Evolutionary conservation across 2,797 vertebrate genomes (phyloP), one percentile per base, ranked within the genome.

Genomic region (Microcaecilia unicolor): DNA sequence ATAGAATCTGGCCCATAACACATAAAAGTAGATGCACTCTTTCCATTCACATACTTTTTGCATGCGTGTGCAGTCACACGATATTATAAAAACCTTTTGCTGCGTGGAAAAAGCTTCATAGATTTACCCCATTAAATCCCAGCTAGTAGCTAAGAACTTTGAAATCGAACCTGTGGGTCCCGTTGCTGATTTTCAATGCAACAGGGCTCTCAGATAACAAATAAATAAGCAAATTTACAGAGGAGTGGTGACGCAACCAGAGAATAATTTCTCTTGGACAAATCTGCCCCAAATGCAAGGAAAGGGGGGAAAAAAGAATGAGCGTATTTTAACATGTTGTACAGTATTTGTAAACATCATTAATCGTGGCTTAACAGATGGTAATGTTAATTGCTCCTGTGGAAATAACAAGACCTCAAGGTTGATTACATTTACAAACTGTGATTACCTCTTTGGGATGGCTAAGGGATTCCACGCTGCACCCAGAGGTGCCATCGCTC

Each of bases 281-380:
- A n/a, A n/a, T n/a, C 28, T 6, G 41, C 20, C 28, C 37, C 47
- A 1, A 7, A 2, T 37, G 42, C 29, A 14, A 10, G 6, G 22
- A 42, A 20, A 35, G 16, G 20, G 4, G 32, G 44, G 34, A 8
- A 37, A 43, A 23, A 16, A 25, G 50, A 37, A 51, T 31, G 25
- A 61, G 28, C 34, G 62, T 60, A 36, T 61, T 62, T 62, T 8
- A 16, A 64, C 64, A 64, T 18, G 55, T 57, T 68, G 55, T 50
- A 63, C 72, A 64, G 3, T 85, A 80, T 91, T 83, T 81, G 86
- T 91, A 89, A 91, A 91, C 84, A 88, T 77, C 70, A 70, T 90
- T 91, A 91, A 91, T 92, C 88, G 91, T 71, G 69, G 81, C 81
- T 91, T 88, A 90, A 85, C 91, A 92, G 88, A 92, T 91, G 88